Evolutionary conservation across 2,888 invertebrate genomes (phyloP), one percentile per base, ranked within the genome.

Genomic region (Tubulanus polymorphus): DNA sequence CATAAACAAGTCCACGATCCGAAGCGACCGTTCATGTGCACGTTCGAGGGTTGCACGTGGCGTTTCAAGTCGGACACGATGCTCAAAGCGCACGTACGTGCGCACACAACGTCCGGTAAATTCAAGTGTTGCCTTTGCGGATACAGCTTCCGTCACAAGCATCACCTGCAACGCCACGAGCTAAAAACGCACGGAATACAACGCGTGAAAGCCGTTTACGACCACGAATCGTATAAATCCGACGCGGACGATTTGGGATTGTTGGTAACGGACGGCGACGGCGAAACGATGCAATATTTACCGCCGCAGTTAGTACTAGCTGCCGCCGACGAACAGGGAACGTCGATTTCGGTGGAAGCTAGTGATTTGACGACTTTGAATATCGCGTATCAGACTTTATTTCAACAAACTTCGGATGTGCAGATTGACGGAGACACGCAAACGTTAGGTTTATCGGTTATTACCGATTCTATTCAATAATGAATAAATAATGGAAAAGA

Each of bases 1-100:
- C 75, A 75, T 55, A 74, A 70, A 55, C 64, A 66, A 26, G 76
- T 76, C n/a, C 75, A 76, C 56, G 75, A 76, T 51, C 54, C 58
- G 3, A 60, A 50, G 30, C 65, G 75, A 25, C 74, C 76, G 0
- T 74, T 63, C 60, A 66, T 69, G 0, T 76, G 75, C 54, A 64
- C 61, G 8, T 70, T 63, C 53, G 67, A 66, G n/a, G 74, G 70
- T 0, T 75, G 75, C 57, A 73, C 74, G 0, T 74, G 72, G 73
- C 48, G 75, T 15, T 76, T 76, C 55, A 69, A 71, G 50, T 69
- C 70, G 2, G 72, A 75, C 48, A 60, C 66, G 2, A 72, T 71
- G 69, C 71, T 73, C 53, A 59, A 63, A 18, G 75, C 72, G 5
- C 76, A 76, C 60, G 61, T 69, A 12, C 59, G 65, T 15, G 66